A percentile compares a stretch with the other conserved stretches of the same genome.
Evolutionary conservation across 2,888 invertebrate genomes (phyloP).

Genomic region (Tetropium fuscum): DNA sequence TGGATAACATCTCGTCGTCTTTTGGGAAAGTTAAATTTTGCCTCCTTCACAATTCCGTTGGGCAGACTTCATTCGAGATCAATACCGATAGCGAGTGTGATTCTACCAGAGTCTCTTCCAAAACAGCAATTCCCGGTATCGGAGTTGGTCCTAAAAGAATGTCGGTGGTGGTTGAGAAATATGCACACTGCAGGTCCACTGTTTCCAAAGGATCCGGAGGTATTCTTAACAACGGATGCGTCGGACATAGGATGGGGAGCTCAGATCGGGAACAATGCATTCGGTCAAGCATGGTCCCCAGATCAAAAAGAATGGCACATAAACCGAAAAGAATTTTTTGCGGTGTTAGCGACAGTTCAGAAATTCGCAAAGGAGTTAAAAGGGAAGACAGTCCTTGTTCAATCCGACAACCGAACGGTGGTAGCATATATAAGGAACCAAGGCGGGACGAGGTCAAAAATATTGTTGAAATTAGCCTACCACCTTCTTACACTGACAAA

Average conservation of each 20-base stretch:
- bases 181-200: not conserved
- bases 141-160: slow-evolving; percentile 3
- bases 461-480: not conserved
- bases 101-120: slow-evolving; percentile 17
- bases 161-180: slow-evolving; percentile 11
- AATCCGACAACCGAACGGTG: slow-evolving; percentile 31
- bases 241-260: slow-evolving; percentile 23
- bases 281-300: not conserved
- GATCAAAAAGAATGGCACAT: slow-evolving; percentile 28
- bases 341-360: slow-evolving; percentile 20
- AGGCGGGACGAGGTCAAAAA: slow-evolving; percentile 25
- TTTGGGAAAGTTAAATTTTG: slow-evolving; percentile 33
- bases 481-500: slow-evolving; percentile 3
- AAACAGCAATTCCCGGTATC: slow-evolving; percentile 4
- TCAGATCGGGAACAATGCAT: slow-evolving; percentile 7
- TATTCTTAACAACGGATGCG: slow-evolving; percentile 26
- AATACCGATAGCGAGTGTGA: slow-evolving; percentile 4
- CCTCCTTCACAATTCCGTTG: slow-evolving; percentile 27
- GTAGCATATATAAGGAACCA: slow-evolving; percentile 29
- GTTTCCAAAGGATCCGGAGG: slow-evolving; percentile 17
- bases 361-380: slow-evolving; percentile 10
- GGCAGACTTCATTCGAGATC: slow-evolving; percentile 27
- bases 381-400: slow-evolving; percentile 25
- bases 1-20: slow-evolving; percentile 1
- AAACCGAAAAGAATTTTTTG: slow-evolving; percentile 30